Percentiles rank a stretch among this genome's conserved stretches.
phyloP scores from a whole-genome alignment of 2,888 invertebrate genomes.

The Drosophila ustulata region DNA sequence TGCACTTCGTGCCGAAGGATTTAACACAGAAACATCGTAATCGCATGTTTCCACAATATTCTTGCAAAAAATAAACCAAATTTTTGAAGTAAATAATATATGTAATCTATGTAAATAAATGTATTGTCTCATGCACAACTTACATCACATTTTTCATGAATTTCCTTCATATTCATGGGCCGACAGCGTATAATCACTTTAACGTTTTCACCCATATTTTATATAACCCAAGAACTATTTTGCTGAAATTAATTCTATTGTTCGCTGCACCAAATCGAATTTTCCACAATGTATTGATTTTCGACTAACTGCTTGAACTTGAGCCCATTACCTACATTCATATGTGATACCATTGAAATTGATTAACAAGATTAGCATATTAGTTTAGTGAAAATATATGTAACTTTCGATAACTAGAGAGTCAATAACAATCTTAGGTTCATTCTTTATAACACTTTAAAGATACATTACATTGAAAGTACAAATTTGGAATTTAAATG shows the following conservation, averaged over 20 bases:
- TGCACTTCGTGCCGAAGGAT: conserved; percentile 87
- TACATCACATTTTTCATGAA: conserved; percentile 87
- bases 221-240: neutral
- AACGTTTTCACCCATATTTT: conserved; percentile 82
- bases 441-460: no score
- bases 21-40: conserved; percentile 87
- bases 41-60: conserved; percentile 89
- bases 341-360: neutral
- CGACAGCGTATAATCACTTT: conserved; percentile 87
- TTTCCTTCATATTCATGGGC: conserved; percentile 93
- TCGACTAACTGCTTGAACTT: conserved; percentile 38
- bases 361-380: no score
- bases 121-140: conserved; percentile 8
- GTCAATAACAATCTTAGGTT: no score
- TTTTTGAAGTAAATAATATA: neutral
- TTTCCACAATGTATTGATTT: conserved; percentile 12
- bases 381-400: neutral
- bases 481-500: no score
- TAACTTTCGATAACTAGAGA: no score
- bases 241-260: neutral
- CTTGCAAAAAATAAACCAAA: conserved; percentile 82
- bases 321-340: conserved; percentile 32
- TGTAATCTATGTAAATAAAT: neutral
- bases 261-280: neutral
- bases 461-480: no score